These are phyloP conservation scores for Microdon myrmicae DNA, from an alignment of 2,888 invertebrate genomes.

Conservation along the genomic window DNA sequence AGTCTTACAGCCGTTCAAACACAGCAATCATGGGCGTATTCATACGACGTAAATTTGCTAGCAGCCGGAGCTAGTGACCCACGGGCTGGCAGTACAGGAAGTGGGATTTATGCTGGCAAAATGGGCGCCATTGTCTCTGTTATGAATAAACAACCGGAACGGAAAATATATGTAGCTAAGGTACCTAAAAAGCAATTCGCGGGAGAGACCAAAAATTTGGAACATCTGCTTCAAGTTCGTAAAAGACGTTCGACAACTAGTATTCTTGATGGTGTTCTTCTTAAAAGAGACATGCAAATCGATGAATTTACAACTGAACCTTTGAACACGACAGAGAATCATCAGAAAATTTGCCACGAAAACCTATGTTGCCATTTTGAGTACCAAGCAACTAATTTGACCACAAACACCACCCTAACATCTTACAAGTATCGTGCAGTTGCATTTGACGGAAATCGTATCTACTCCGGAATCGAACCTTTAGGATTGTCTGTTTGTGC, in stretches of 20 bases:
- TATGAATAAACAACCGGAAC: conserved; percentile 54
- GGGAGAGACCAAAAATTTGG: background rate
- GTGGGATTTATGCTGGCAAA: conserved; percentile 77
- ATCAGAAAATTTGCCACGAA: conserved; percentile 44
- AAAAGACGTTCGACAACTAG: conserved; percentile 20
- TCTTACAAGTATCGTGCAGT: conserved; percentile 66
- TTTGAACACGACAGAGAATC: background rate
- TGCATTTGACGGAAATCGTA: conserved; percentile 66
- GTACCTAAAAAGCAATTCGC: conserved; percentile 56
- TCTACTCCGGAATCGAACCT: conserved; percentile 62
- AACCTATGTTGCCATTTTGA: conserved; percentile 59
- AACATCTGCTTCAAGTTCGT: conserved; percentile 6
- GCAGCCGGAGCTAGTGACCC: conserved; percentile 78
- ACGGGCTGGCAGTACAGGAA: conserved; percentile 73
- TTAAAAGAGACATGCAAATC: conserved; percentile 57
- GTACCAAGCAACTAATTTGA: conserved; percentile 51
- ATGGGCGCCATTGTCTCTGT: conserved; percentile 55
- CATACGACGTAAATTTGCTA: conserved; percentile 76
- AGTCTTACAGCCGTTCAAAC: conserved; percentile 68
- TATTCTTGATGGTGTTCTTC: conserved; percentile 26
- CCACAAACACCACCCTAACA: background rate
- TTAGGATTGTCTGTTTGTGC: conserved; percentile 68
- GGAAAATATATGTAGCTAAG: conserved; percentile 57
- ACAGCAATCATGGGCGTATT: conserved; percentile 77
- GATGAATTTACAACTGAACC: conserved; percentile 7